Evolutionary conservation across 2,888 invertebrate species (phyloP).

Genomic region (Drosophila anomalata): DNA sequence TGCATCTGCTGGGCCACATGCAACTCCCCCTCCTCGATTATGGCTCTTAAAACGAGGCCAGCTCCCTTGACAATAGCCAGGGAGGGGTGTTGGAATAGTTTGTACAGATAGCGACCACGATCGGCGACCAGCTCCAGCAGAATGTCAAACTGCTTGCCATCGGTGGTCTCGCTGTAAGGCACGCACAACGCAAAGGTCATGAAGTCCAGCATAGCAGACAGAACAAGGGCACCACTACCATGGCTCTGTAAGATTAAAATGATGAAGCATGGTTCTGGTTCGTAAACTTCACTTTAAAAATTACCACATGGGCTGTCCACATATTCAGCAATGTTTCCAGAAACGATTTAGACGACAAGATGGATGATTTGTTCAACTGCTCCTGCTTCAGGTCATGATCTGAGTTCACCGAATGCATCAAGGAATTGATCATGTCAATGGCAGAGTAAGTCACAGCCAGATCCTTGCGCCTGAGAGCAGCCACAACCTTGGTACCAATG

Average conservation of each 20-base stretch:
- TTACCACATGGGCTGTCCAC: slow-evolving; percentile 97
- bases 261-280: not conserved
- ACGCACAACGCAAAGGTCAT: slow-evolving; percentile 98
- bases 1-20: slow-evolving; percentile 97
- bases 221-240: slow-evolving; percentile 97
- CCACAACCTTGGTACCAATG: slow-evolving; percentile 95
- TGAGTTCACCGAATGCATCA: slow-evolving; percentile 99
- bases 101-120: slow-evolving; percentile 94
- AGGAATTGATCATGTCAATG: slow-evolving; percentile 97
- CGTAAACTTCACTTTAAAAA: not conserved
- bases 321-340: slow-evolving; percentile 96
- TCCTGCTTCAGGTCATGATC: slow-evolving; percentile 98
- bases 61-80: slow-evolving; percentile 99
- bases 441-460: slow-evolving; percentile 97
- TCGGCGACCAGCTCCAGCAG: slow-evolving; percentile 97
- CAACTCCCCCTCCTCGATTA: slow-evolving; percentile 98
- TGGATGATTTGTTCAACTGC: slow-evolving; percentile 98
- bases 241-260: slow-evolving; percentile 87
- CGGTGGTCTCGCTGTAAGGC: slow-evolving; percentile 99
- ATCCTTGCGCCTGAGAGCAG: slow-evolving; percentile 93
- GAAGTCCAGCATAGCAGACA: slow-evolving; percentile 99
- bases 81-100: slow-evolving; percentile 94
- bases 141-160: slow-evolving; percentile 97
- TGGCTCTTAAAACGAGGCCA: slow-evolving; percentile 97
- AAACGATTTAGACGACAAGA: slow-evolving; percentile 95